These are phyloP conservation scores for Hyperopisus bebe DNA, from an alignment of 2,113 vertebrate species.

Conservation along the genomic window DNA sequence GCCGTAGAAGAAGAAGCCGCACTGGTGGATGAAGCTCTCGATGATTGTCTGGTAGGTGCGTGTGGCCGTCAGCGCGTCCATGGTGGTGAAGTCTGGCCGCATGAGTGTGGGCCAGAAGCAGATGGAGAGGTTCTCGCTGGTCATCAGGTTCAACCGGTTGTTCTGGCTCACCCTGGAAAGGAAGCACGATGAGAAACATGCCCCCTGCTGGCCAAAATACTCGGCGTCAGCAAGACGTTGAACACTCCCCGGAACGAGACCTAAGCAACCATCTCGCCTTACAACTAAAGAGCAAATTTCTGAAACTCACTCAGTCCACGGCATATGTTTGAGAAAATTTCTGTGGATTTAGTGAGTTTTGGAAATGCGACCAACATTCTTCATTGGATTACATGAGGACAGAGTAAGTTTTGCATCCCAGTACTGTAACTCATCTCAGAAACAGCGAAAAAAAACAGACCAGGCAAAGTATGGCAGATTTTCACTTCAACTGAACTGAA, in stretches of 20 bases:
- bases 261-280: background rate
- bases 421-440: background rate
- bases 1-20: constrained; percentile 86
- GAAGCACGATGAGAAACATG: background rate
- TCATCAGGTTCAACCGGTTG: constrained; percentile 86
- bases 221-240: background rate
- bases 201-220: background rate
- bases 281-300: background rate
- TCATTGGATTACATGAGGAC: background rate
- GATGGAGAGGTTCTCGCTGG: constrained; percentile 92
- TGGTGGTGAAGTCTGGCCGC: constrained; percentile 88
- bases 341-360: background rate
- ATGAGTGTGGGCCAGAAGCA: constrained; percentile 95
- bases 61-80: constrained; percentile 88
- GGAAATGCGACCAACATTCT: background rate
- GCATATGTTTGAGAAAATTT: background rate
- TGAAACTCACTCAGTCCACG: too few species aligned
- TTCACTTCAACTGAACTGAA: background rate
- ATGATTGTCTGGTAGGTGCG: constrained; percentile 95
- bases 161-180: constrained; percentile 78
- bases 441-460: too few species aligned
- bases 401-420: background rate
- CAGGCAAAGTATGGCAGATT: background rate
- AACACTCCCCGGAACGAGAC: background rate
- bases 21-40: constrained; percentile 92